phyloP scores from a whole-genome alignment of 1,140 invertebrate species.

The Pseudobourletiella spinata region DNA sequence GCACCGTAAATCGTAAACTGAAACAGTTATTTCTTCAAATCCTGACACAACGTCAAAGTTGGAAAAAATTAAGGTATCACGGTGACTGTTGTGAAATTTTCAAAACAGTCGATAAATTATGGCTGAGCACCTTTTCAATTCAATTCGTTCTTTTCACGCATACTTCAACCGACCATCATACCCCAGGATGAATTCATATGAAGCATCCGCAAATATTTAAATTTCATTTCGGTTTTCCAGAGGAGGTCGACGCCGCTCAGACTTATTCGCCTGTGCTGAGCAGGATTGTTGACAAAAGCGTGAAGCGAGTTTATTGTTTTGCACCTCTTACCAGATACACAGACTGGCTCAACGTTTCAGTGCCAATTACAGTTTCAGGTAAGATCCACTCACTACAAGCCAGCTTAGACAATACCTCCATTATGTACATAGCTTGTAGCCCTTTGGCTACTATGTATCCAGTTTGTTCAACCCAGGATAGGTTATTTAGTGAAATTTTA shows the following conservation, averaged over 20 bases:
- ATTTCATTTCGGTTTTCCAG: conserved; percentile 15
- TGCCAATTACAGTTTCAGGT: background rate
- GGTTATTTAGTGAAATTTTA: background rate
- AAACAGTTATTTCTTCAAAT: background rate
- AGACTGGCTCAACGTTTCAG: conserved; percentile 29
- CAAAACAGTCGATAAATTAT: too few species aligned
- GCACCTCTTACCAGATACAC: conserved; percentile 27
- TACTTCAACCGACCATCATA: too few species aligned
- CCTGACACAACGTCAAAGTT: too few species aligned
- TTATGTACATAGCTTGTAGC: background rate
- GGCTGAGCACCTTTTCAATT: too few species aligned
- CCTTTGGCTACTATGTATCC: background rate
- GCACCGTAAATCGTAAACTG: background rate
- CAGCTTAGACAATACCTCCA: too few species aligned
- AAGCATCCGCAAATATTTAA: background rate
- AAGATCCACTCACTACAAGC: too few species aligned
- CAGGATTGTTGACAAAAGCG: conserved; percentile 5
- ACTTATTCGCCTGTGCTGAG: conserved; percentile 25
- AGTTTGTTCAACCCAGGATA: background rate
- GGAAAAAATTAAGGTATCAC: too few species aligned
- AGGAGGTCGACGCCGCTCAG: conserved; percentile 14
- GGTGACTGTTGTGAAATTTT: too few species aligned
- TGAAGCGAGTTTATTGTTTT: conserved; percentile 27
- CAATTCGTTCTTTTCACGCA: background rate
- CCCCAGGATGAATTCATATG: too few species aligned